These are phyloP conservation scores for Agraylea sexmaculata DNA, from an alignment of 1,140 invertebrate genomes.

Conservation along the genomic window DNA sequence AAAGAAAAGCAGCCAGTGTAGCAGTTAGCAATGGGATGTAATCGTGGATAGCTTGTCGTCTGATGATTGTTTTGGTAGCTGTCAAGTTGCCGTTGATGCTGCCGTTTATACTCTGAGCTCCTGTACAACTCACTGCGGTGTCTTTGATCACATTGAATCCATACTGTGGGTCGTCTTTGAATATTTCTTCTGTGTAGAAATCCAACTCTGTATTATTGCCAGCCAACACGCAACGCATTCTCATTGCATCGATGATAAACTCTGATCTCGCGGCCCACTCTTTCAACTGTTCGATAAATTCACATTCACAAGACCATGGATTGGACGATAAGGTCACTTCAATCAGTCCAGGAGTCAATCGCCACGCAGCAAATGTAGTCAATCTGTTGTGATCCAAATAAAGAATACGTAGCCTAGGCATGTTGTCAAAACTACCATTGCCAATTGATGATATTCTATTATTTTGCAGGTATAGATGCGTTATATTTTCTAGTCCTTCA, in stretches of 20 bases:
- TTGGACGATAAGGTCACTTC: conserved; percentile 63
- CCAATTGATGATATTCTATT: conserved; percentile 64
- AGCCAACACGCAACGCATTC: conserved; percentile 48
- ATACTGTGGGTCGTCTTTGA: conserved; percentile 39
- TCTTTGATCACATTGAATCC: conserved; percentile 45
- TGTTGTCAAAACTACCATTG: conserved; percentile 63
- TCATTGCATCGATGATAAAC: conserved; percentile 49
- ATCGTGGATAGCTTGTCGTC: conserved; percentile 58
- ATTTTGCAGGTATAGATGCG: conserved; percentile 75
- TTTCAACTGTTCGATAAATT: conserved; percentile 64
- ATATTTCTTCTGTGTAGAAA: conserved; percentile 43
- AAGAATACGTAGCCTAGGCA: conserved; percentile 58
- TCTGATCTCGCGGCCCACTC: conserved; percentile 61
- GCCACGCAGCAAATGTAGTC: conserved; percentile 62
- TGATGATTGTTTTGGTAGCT: conserved; percentile 57
- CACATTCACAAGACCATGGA: conserved; percentile 81
- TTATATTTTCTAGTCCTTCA: conserved; percentile 56
- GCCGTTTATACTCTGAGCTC: conserved; percentile 52
- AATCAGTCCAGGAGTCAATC: conserved; percentile 51
- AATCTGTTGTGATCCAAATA: conserved; percentile 69
- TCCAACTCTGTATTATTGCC: conserved; percentile 44
- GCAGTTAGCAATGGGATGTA: conserved; percentile 67
- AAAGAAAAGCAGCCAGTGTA: conserved; percentile 56
- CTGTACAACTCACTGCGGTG: conserved; percentile 45
- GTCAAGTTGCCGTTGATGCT: conserved; percentile 54